Evolutionary conservation across 2,113 vertebrate species (phyloP), one percentile per base, ranked within the genome.

Genomic region (Xiphias gladius): DNA sequence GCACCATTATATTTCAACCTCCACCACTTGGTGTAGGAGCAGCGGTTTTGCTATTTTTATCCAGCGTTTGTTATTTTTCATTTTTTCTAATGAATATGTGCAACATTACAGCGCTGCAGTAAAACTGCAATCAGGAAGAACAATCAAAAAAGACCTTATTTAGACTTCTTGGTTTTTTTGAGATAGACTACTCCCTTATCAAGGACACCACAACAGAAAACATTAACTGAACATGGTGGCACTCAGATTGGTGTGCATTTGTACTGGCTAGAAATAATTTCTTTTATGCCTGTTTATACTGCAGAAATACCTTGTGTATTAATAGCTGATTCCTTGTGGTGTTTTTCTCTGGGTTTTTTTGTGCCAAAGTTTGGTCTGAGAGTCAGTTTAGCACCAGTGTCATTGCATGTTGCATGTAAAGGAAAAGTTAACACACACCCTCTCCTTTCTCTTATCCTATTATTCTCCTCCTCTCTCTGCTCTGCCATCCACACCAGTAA

Each of bases 401-500:
- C 95, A 95, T 92, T 96, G 97, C 97, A 98, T 97, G 97, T 93
- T 97, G 97, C 97, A 98, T 97, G 96, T 93, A 85, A 96, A 96
- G 90, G 94, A 96, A 96, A 95, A 94, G 96, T 95, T 98, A 99
- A 98, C 96, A 94, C 96, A 89, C 96, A 95, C 96, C 96, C 96
- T 98, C 95, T 98, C 94, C 96, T 96, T 96, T 96, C 96, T 97
- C 95, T 95, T 95, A 94, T 96, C 79, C 89, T 82, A 35, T 79
- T 79, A 67, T 79, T 77, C 95, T 96, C 94, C 95, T 94, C 91
- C 95, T 92, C 94, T 95, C 94, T 94, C 95, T 95, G 94, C 95
- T 95, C 93, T 96, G 95, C 96, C 95, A 96, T 96, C 96, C 93
- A 95, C 95, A 96, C 96, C 97, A 99, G 98, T 99, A 99, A 97